Evolutionary conservation across 2,113 vertebrate species (phyloP).

Genomic region (Isurus oxyrinchus): DNA sequence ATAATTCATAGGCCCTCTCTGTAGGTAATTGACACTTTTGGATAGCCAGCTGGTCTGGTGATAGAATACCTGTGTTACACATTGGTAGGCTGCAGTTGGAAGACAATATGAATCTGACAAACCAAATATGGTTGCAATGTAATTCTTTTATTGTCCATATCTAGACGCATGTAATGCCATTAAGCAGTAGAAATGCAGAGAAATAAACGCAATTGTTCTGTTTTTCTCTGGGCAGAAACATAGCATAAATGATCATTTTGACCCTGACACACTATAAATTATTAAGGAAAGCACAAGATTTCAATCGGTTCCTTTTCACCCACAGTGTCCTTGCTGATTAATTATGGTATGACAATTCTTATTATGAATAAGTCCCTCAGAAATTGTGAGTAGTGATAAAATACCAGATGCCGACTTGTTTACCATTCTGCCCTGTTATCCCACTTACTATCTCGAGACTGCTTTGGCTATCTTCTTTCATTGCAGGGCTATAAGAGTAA

Average conservation of each 20-base stretch:
- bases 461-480: neutral
- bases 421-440: neutral
- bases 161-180: neutral
- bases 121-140: neutral
- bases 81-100: neutral
- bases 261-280: neutral
- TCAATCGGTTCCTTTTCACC: neutral
- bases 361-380: neutral
- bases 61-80: neutral
- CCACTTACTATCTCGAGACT: neutral
- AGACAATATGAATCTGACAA: neutral
- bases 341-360: neutral
- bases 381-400: neutral
- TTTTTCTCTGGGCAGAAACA: neutral
- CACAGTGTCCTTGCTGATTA: neutral
- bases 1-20: neutral
- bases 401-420: neutral
- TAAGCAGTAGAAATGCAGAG: neutral
- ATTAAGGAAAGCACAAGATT: neutral
- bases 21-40: neutral
- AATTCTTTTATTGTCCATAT: neutral
- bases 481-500: neutral
- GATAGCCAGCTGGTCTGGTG: neutral
- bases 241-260: neutral
- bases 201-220: neutral